Conservation (phyloP, 2,113 vertebrate species). For the Propithecus coquereli region DNA sequence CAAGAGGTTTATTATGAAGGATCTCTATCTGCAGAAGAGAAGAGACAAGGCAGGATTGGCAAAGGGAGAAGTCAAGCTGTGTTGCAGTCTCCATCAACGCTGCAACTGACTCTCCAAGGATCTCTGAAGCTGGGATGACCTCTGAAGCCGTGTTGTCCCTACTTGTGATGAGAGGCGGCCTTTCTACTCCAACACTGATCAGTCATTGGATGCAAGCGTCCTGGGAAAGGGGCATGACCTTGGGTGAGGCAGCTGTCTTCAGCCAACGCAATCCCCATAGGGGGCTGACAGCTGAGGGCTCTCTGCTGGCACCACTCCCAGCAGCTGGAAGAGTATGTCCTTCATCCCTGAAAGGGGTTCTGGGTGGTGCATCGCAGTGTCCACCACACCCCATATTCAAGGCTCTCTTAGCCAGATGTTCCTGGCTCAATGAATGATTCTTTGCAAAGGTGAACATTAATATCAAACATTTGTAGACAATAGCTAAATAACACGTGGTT, state of each 20-base stretch:
- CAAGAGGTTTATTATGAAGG: not conserved
- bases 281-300: not conserved
- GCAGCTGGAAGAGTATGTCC: not conserved
- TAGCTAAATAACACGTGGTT: not conserved
- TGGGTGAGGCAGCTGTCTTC: not conserved
- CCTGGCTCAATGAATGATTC: not conserved
- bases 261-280: not conserved
- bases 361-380: not conserved
- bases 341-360: not conserved
- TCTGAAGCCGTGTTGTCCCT: not conserved
- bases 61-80: not conserved
- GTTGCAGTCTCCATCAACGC: not conserved
- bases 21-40: not conserved
- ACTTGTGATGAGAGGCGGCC: not conserved
- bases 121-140: not conserved
- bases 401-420: not conserved
- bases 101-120: not conserved
- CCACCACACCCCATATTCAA: not conserved
- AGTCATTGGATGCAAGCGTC: not conserved
- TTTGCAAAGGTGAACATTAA: slow-evolving; percentile 16
- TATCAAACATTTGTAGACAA: not conserved
- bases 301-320: not conserved
- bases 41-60: not conserved
- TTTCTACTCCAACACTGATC: not conserved
- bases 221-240: not conserved